Conservation (phyloP, 2,888 invertebrate species). For the Spialia ferax region DNA sequence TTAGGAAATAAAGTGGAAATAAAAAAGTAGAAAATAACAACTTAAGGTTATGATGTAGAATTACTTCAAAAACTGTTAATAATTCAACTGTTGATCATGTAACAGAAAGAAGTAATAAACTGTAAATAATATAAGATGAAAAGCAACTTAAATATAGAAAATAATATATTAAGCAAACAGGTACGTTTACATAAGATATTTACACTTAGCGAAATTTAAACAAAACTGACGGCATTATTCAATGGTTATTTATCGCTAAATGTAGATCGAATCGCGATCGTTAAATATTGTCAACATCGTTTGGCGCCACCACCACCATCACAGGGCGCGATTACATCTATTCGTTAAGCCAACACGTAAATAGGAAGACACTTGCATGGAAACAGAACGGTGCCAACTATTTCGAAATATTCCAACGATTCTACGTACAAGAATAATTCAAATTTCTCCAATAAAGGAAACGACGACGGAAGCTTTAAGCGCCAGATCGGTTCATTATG, state of each 20-base stretch:
- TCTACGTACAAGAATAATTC: slow-evolving; percentile 6
- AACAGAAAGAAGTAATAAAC: background rate
- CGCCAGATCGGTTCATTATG: slow-evolving; percentile 25
- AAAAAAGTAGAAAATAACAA: too few species aligned
- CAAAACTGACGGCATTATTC: slow-evolving; percentile 22
- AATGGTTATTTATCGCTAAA: slow-evolving; percentile 25
- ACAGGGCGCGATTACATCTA: slow-evolving; percentile 17
- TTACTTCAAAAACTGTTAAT: background rate
- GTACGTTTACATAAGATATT: background rate
- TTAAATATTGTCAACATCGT: slow-evolving; percentile 27
- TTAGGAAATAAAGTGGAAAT: background rate
- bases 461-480: slow-evolving; percentile 14
- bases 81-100: background rate
- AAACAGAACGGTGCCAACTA: slow-evolving; percentile 15
- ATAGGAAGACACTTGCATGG: slow-evolving; percentile 18
- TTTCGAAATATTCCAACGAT: slow-evolving; percentile 8
- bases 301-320: slow-evolving; percentile 21
- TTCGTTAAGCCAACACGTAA: slow-evolving; percentile 2
- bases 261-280: slow-evolving; percentile 21
- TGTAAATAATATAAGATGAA: background rate
- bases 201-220: slow-evolving; percentile 24
- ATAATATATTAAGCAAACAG: background rate
- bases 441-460: slow-evolving; percentile 16
- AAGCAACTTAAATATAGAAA: background rate
- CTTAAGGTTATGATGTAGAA: too few species aligned